phyloP scores from a whole-genome alignment of 1,140 invertebrate species.

The Spodoptera litura region DNA sequence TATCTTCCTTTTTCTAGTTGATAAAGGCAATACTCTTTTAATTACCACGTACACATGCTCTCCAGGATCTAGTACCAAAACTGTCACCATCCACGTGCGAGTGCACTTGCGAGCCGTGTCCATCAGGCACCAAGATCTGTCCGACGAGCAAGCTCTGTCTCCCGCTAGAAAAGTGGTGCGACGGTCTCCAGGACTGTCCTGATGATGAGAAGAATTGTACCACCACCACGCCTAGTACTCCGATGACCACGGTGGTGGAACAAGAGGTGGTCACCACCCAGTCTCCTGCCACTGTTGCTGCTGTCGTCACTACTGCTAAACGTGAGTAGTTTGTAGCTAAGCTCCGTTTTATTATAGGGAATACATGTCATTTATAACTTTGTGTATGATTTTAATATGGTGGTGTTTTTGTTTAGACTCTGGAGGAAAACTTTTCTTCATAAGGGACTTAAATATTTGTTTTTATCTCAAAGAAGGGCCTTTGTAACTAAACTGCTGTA shows the following conservation, averaged over 20 bases:
- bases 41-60: too few species aligned
- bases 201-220: constrained; percentile 93
- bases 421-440: too few species aligned
- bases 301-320: constrained; percentile 63
- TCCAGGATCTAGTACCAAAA: constrained; percentile 84
- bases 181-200: constrained; percentile 93
- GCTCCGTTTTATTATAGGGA: too few species aligned
- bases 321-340: constrained; percentile 57
- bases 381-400: too few species aligned
- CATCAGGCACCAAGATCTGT: constrained; percentile 88
- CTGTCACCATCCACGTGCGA: constrained; percentile 87
- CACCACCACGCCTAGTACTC: constrained; percentile 59
- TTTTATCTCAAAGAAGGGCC: too few species aligned
- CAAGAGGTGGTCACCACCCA: constrained; percentile 57
- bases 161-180: constrained; percentile 90
- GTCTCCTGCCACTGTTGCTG: constrained; percentile 55
- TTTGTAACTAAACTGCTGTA: too few species aligned
- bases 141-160: constrained; percentile 92
- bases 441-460: too few species aligned
- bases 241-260: constrained; percentile 59
- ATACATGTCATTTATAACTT: too few species aligned
- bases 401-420: too few species aligned
- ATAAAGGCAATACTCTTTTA: too few species aligned
- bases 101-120: constrained; percentile 92
- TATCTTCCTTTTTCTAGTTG: too few species aligned